phyloP scores from a whole-genome alignment of 1,140 invertebrate genomes.

The Sitophilus oryzae region DNA sequence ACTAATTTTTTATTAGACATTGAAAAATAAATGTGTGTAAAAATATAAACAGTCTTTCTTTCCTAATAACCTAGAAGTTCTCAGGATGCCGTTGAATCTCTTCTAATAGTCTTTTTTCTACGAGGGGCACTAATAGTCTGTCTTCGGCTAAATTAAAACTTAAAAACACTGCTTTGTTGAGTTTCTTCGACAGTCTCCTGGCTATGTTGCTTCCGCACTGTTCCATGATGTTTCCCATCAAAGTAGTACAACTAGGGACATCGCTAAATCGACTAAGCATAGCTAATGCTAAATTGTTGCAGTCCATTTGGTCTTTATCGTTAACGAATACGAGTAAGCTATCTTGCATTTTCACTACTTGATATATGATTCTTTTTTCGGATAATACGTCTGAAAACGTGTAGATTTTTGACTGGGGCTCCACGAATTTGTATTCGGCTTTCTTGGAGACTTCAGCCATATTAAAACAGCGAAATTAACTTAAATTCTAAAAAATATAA shows the following conservation, averaged over 20 bases:
- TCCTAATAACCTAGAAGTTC: background rate
- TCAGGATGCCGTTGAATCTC: slow-evolving; percentile 2
- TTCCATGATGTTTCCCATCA: slow-evolving; percentile 2
- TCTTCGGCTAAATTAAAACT: slow-evolving; percentile 15
- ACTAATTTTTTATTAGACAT: background rate
- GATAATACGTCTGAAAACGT: slow-evolving; percentile 3
- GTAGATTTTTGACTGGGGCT: background rate
- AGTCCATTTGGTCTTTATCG: background rate
- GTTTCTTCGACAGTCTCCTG: slow-evolving; percentile 4
- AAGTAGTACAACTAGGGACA: slow-evolving; percentile 2
- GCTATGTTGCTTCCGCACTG: slow-evolving; percentile 1
- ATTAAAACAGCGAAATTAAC: too few species aligned
- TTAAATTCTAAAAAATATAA: too few species aligned
- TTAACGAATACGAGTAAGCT: slow-evolving; percentile 9
- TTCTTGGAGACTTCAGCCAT: too few species aligned
- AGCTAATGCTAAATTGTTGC: slow-evolving; percentile 1
- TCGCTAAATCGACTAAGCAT: background rate
- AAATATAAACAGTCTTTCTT: background rate
- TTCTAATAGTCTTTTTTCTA: slow-evolving; percentile 11
- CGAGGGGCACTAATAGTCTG: slow-evolving; percentile 5
- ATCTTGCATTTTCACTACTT: slow-evolving; percentile 11
- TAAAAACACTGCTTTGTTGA: slow-evolving; percentile 13
- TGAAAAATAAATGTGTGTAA: background rate
- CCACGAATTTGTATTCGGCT: slow-evolving; percentile 2
- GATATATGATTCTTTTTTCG: slow-evolving; percentile 8